These are phyloP conservation scores for Tachypleus tridentatus DNA, from an alignment of 1,140 invertebrate species.

Conservation along the genomic window DNA sequence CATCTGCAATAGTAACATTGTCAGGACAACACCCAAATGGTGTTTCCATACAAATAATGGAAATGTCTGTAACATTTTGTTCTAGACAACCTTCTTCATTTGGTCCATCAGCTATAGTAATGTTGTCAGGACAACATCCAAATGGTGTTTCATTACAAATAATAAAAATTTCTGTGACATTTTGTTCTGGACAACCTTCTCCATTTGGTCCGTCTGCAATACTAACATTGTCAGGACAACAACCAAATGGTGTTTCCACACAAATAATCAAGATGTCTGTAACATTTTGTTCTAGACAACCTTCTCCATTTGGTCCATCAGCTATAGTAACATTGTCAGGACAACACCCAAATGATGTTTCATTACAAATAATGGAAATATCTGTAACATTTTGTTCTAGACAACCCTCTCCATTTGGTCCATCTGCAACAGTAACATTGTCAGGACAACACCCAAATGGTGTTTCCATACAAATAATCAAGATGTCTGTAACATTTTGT, in stretches of 20 bases:
- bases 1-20: constrained; percentile 47
- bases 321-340: constrained; percentile 75
- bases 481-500: constrained; percentile 9
- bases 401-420: constrained; percentile 58
- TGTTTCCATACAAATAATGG: constrained; percentile 45
- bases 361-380: constrained; percentile 3
- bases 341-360: constrained; percentile 58
- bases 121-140: constrained; percentile 59
- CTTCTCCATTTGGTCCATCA: constrained; percentile 43
- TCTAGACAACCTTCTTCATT: constrained; percentile 66
- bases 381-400: constrained; percentile 41
- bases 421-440: constrained; percentile 62
- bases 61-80: constrained; percentile 24
- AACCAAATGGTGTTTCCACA: constrained; percentile 44
- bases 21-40: constrained; percentile 45
- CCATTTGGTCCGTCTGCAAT: constrained; percentile 23
- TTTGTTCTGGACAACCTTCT: constrained; percentile 42
- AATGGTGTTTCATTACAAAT: constrained; percentile 37
- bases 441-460: constrained; percentile 64
- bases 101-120: constrained; percentile 61
- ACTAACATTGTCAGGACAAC: constrained; percentile 59
- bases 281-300: constrained; percentile 49
- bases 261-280: constrained; percentile 33
- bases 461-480: constrained; percentile 25
- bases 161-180: no score